phyloP scores from a whole-genome alignment of 2,113 vertebrate species.

The Rhinoderma darwinii region DNA sequence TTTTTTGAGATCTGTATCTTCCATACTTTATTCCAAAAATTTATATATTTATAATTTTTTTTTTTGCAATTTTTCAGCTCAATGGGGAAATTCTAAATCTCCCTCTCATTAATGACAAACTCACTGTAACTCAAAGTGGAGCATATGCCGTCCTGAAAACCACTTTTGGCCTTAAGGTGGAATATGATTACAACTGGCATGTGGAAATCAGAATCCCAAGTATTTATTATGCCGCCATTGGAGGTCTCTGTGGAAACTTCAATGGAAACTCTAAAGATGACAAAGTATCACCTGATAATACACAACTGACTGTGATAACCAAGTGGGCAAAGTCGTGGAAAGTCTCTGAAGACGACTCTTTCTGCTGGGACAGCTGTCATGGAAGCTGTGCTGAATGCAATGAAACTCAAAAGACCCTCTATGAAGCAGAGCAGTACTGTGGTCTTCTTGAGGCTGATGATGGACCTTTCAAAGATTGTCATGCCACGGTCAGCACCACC shows the following conservation, averaged over 20 bases:
- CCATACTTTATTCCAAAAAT: background rate
- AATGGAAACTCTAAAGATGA: conserved; percentile 65
- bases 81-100: conserved; percentile 47
- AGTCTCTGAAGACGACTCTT: conserved; percentile 62
- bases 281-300: conserved; percentile 62
- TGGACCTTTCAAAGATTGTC: conserved; percentile 65
- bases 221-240: conserved; percentile 62
- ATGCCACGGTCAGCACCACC: conserved; percentile 66
- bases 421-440: conserved; percentile 66
- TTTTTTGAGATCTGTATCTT: background rate
- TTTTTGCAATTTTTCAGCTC: conserved; percentile 34
- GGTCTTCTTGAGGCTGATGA: conserved; percentile 61
- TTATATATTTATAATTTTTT: background rate
- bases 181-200: conserved; percentile 62
- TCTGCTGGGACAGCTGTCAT: conserved; percentile 69
- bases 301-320: conserved; percentile 60
- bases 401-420: conserved; percentile 57
- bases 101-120: conserved; percentile 60
- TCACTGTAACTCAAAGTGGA: conserved; percentile 61
- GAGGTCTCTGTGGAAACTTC: conserved; percentile 72
- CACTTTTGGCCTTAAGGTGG: conserved; percentile 64
- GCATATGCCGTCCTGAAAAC: conserved; percentile 60
- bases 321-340: conserved; percentile 76
- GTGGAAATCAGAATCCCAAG: conserved; percentile 62
- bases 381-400: conserved; percentile 68